These are phyloP conservation scores for Aphelocoma californica DNA, from an alignment of 2,797 vertebrate species.

Conservation along the genomic window DNA sequence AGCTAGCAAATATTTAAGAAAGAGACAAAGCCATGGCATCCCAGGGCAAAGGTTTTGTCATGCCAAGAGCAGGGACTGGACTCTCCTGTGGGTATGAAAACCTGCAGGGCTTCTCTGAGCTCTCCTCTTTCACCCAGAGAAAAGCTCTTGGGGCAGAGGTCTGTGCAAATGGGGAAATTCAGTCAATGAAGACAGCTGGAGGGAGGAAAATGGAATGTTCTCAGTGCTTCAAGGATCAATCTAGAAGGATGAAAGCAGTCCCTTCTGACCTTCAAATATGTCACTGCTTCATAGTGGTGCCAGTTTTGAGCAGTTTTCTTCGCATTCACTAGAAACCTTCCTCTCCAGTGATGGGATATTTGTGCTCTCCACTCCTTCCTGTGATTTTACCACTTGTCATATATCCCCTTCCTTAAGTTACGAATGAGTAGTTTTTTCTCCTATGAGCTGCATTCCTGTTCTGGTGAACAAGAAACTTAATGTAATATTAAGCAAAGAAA, in stretches of 20 bases:
- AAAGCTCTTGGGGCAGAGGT: not conserved
- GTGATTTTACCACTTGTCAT: conserved; percentile 21
- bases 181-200: not conserved
- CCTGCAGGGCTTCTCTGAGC: not conserved
- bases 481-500: conserved; percentile 58
- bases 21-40: not conserved
- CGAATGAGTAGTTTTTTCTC: not conserved
- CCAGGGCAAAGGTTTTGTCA: not conserved
- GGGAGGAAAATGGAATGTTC: not conserved
- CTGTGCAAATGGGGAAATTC: not conserved
- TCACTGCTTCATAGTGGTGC: not conserved
- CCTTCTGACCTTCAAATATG: not conserved
- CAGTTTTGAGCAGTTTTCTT: not conserved
- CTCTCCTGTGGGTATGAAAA: not conserved
- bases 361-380: conserved; percentile 30
- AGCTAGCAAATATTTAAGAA: not conserved
- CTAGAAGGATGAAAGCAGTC: not conserved
- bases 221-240: not conserved
- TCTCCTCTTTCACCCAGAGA: not conserved
- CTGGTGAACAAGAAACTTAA: conserved; percentile 37
- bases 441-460: not conserved
- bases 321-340: not conserved
- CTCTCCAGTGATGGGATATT: not conserved
- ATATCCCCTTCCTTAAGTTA: conserved; percentile 8
- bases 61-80: not conserved